A percentile compares a stretch with the other conserved stretches of the same genome.
phyloP scores from a whole-genome alignment of 2,888 invertebrate species.

The Ennomos erosarius region DNA sequence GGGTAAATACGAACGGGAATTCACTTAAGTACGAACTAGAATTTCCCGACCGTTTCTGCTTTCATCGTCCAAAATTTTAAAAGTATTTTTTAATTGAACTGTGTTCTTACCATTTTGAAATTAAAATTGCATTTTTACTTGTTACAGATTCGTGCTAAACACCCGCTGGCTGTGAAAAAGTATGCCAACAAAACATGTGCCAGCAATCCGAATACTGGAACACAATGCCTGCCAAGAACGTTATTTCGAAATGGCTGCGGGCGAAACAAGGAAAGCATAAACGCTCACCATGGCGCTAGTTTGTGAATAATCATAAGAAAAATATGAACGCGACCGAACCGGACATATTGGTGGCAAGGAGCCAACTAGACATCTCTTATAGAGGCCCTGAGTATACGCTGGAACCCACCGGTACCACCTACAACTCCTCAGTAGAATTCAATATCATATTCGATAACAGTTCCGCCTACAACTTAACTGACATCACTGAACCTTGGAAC shows the following conservation, averaged over 20 bases:
- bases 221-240: slow-evolving; percentile 80
- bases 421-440: slow-evolving; percentile 65
- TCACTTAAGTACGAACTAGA: too few species aligned
- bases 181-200: slow-evolving; percentile 74
- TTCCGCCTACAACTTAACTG: slow-evolving; percentile 61
- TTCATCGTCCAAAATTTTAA: too few species aligned
- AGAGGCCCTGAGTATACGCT: slow-evolving; percentile 68
- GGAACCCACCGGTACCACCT: slow-evolving; percentile 54
- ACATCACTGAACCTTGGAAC: slow-evolving; percentile 70
- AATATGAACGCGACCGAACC: slow-evolving; percentile 78
- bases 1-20: too few species aligned
- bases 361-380: slow-evolving; percentile 71
- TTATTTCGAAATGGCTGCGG: slow-evolving; percentile 81
- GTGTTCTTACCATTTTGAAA: neutral
- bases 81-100: too few species aligned
- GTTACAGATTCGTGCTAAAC: slow-evolving; percentile 67
- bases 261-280: slow-evolving; percentile 80
- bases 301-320: slow-evolving; percentile 69
- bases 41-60: too few species aligned
- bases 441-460: slow-evolving; percentile 68
- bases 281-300: slow-evolving; percentile 77
- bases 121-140: slow-evolving; percentile 47
- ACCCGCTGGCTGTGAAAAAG: slow-evolving; percentile 54
- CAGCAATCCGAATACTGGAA: slow-evolving; percentile 69
- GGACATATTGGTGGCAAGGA: slow-evolving; percentile 73